Conservation (phyloP, 2,888 invertebrate genomes). For the Latheticus oryzae region DNA sequence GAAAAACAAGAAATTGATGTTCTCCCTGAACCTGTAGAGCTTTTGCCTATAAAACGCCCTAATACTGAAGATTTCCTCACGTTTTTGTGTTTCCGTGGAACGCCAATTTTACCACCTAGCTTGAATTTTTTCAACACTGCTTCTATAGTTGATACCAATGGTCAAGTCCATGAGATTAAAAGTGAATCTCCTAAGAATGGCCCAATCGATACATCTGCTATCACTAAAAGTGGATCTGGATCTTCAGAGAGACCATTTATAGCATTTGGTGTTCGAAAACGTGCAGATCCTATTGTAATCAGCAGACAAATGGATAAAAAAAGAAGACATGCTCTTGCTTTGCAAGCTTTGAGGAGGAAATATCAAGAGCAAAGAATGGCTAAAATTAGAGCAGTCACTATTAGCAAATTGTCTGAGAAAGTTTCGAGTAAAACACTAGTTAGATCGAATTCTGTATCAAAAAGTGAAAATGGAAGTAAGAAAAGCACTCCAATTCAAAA, state of each 20-base stretch:
- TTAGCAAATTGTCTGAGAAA: conserved; percentile 65
- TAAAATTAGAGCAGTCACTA: conserved; percentile 66
- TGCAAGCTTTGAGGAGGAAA: conserved; percentile 71
- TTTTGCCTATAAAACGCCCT: conserved; percentile 76
- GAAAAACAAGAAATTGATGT: conserved; percentile 66
- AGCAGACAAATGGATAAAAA: conserved; percentile 65
- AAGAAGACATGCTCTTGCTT: conserved; percentile 64
- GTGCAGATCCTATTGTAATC: conserved; percentile 67
- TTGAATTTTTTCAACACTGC: conserved; percentile 76
- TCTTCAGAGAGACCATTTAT: conserved; percentile 64
- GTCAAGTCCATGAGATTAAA: conserved; percentile 61
- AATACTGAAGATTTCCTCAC: conserved; percentile 89
- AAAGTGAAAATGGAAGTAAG: conserved; percentile 62
- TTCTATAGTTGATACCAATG: conserved; percentile 62
- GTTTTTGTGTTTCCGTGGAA: conserved; percentile 85
- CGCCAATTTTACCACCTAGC: conserved; percentile 77
- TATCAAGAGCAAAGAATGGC: conserved; percentile 73
- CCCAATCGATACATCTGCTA: conserved; percentile 57
- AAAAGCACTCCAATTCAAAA: conserved; percentile 58
- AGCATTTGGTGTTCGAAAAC: conserved; percentile 70
- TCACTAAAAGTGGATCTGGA: conserved; percentile 55
- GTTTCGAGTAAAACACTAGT: conserved; percentile 64
- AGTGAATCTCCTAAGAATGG: conserved; percentile 59
- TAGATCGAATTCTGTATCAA: conserved; percentile 66
- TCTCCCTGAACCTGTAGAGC: conserved; percentile 70